Evolutionary conservation across 2,888 invertebrate genomes (phyloP), one percentile per base, ranked within the genome.

Genomic region (Lasioglossum figueresi): DNA sequence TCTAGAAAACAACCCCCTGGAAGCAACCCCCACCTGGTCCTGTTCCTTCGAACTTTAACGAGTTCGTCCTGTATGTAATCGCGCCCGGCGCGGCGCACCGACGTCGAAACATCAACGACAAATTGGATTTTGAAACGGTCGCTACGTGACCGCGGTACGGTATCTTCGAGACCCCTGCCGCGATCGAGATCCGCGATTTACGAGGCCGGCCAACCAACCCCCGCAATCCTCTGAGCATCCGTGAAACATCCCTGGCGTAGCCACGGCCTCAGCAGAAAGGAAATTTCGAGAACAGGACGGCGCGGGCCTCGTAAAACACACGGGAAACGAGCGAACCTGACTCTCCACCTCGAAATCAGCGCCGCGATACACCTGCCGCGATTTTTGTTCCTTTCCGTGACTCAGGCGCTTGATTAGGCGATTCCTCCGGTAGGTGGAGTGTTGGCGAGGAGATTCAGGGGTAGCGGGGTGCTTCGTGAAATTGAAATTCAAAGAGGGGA

Each of bases 71-170:
- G 73, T 84, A 84, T 79, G 86, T 88, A 88, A 88, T 88, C 85
- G 85, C 79, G 74, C 40, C 79, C 80, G 59, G 52, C 56, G 74
- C 78, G 59, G 59, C 56, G 74, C 80, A 76, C 31, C 86, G 80
- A 82, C 80, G 83, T 78, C 80, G 82, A 86, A 83, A 88, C 84
- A 85, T 86, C 88, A 82, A 76, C 83, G 88, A 86, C 86, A 88
- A 88, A 88, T 88, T 88, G 86, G 85, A 88, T 88, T 88, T 83
- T 85, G 86, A 88, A 88, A 88, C 86, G 76, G 81, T 81, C 88
- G 74, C 87, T 87, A 88, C 88, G 88, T 88, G 88, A 87, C 82
- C 79, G 79, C 82, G 84, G 82, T 87, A 75, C 87, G 45, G 75
- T 84, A 87, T 84, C 81, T 72, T 45, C 68, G 76, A 56, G 63